Percentiles rank a stretch among this genome's conserved stretches.
Evolutionary conservation across 2,888 invertebrate species (phyloP).

Genomic region (Metacarcinus magister): DNA sequence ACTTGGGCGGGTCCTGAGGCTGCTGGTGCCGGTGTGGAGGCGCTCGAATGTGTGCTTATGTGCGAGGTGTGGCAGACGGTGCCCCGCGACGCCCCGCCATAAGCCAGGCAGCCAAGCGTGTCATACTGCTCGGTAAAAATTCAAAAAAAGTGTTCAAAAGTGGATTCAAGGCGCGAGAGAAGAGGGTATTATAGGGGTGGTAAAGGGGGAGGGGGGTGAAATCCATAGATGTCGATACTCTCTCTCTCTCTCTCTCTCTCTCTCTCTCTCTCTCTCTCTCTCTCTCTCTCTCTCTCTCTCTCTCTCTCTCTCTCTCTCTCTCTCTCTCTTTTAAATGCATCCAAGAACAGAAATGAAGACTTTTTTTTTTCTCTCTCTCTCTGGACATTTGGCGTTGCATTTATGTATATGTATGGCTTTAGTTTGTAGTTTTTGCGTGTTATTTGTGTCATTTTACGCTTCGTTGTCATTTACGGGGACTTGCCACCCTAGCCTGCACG

Average conservation of each 20-base stretch:
- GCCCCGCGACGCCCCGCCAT: background rate
- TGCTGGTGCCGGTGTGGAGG: background rate
- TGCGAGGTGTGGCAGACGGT: background rate
- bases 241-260: background rate
- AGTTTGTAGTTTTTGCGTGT: background rate
- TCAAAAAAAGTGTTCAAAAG: background rate
- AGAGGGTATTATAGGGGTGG: background rate
- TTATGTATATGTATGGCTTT: background rate
- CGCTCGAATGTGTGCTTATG: background rate
- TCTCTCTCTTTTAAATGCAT: too few relatives aligned
- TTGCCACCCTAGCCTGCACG: background rate
- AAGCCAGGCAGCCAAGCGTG: background rate
- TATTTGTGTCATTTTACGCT: background rate
- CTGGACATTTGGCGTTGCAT: background rate
- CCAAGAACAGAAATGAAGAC: too few relatives aligned
- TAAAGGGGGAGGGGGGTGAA: background rate
- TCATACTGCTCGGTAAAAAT: background rate
- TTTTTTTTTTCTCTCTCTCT: background rate
- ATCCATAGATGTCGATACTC: background rate
- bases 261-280: background rate
- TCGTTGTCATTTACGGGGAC: background rate
- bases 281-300: background rate
- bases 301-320: too few relatives aligned
- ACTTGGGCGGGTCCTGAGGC: conserved; percentile 21
- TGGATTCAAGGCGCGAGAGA: background rate